Evolutionary conservation across 2,797 vertebrate species (phyloP), one percentile per base, ranked within the genome.

Genomic region (Merluccius polli): DNA sequence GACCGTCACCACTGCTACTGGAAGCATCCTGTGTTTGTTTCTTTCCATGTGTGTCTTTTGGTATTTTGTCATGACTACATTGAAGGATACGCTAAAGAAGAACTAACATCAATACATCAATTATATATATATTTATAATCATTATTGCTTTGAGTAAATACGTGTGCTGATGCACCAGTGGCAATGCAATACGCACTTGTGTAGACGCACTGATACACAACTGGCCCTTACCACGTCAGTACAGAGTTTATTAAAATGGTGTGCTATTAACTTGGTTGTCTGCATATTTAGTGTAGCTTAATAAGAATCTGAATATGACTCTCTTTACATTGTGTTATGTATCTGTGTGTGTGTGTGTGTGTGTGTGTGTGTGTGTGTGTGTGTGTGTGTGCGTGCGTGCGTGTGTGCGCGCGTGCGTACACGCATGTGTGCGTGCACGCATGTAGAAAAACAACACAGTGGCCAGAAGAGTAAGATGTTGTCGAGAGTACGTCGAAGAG

Each of bases 331-430:
- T 65, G 59, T 27, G 24, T 27, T 52, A 5, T 65, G 11, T 65
- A 1, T 65, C 21, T 76, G 75, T 68, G 33, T 77, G 71, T 76
- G 44, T 72, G 75, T 63, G 52, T 73, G 41, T 73, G 72, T 73
- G 38, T 48, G 36, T 48, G 38, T 30, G 36, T 59, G 29, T 73
- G 71, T 48, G 41, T 30, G 70, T 36, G 35, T 72, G 73, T 65
- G 52, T 74, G 75, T 76, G 44, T 48, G 44, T 48, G 63, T 75
- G 65, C 70, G 44, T 31, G 41, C 63, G 72, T 73, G 72, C 33
- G 74, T 69, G 74, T 75, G 44, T 48, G 44, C 21, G 44, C 21
- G 44, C n/a, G 52, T 59, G 21, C n/a, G 52, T 59, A 21, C n/a
- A 36, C 70, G 35, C 52, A 21, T 35, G 31, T 36, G 52, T 36